These are phyloP conservation scores for Dicentrarchus labrax DNA, from an alignment of 2,113 vertebrate genomes.

Conservation along the genomic window DNA sequence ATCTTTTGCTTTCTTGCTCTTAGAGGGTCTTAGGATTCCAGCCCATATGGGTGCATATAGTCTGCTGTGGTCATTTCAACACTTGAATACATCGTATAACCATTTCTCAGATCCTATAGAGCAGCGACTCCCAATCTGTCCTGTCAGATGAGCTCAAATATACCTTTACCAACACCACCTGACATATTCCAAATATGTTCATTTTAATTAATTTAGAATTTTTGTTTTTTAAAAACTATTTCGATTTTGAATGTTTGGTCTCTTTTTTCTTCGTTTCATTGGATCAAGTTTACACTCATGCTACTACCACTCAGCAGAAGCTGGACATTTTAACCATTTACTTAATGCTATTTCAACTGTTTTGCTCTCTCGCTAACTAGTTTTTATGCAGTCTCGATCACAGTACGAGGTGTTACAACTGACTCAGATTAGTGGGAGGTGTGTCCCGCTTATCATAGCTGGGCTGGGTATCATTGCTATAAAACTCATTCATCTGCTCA, in stretches of 20 bases:
- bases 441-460: not conserved
- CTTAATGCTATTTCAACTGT: not conserved
- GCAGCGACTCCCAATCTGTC: not conserved
- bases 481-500: not conserved
- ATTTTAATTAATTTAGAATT: not conserved
- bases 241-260: not conserved
- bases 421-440: not conserved
- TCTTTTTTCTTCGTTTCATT: not conserved
- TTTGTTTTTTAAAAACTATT: not conserved
- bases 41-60: not conserved
- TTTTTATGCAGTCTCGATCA: not conserved
- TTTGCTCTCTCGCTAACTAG: not conserved
- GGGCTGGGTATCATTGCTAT: too few relatives aligned
- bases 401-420: not conserved
- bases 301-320: not conserved
- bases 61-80: constrained; percentile 18
- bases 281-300: not conserved
- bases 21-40: not conserved
- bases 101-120: not conserved
- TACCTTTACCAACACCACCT: not conserved
- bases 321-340: not conserved
- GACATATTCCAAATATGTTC: not conserved
- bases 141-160: not conserved
- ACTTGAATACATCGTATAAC: not conserved
- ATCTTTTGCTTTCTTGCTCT: constrained; percentile 3